Conservation (phyloP, 2,888 invertebrate genomes). For the Ornithoptera priamus region DNA sequence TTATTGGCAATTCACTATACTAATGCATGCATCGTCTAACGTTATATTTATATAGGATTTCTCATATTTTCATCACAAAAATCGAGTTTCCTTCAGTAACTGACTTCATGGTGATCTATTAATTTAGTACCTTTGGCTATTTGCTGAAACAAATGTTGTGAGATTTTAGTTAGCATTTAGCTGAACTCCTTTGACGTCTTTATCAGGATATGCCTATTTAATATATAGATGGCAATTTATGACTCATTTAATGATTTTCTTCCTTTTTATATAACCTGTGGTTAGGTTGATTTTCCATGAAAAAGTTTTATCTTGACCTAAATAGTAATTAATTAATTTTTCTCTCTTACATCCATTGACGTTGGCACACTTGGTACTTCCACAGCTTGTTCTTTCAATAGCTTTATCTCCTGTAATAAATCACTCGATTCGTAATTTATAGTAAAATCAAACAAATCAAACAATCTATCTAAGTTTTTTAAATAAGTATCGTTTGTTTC, state of each 20-base stretch:
- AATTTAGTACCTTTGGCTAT: not conserved
- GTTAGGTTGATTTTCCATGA: not conserved
- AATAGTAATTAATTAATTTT: not conserved
- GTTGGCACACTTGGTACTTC: not conserved
- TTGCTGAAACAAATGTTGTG: not conserved
- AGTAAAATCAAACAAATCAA: not conserved
- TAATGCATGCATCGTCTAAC: not conserved
- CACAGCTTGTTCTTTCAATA: not conserved
- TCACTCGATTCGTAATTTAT: not conserved
- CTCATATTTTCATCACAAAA: not conserved
- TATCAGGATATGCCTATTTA: too few relatives aligned
- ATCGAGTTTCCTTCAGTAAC: not conserved
- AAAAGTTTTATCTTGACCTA: not conserved
- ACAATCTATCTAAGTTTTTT: too few relatives aligned
- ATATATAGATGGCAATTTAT: too few relatives aligned
- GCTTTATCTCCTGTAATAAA: not conserved
- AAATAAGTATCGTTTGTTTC: too few relatives aligned
- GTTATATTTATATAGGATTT: not conserved
- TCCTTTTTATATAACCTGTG: too few relatives aligned
- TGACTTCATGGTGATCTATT: not conserved
- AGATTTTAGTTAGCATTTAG: not conserved
- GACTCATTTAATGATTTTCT: too few relatives aligned
- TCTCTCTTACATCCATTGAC: not conserved
- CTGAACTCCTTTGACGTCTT: too few relatives aligned
- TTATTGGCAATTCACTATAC: not conserved